Conservation (phyloP, 92 coral and sea anemone species). For the Zoanthus solanderi region DNA sequence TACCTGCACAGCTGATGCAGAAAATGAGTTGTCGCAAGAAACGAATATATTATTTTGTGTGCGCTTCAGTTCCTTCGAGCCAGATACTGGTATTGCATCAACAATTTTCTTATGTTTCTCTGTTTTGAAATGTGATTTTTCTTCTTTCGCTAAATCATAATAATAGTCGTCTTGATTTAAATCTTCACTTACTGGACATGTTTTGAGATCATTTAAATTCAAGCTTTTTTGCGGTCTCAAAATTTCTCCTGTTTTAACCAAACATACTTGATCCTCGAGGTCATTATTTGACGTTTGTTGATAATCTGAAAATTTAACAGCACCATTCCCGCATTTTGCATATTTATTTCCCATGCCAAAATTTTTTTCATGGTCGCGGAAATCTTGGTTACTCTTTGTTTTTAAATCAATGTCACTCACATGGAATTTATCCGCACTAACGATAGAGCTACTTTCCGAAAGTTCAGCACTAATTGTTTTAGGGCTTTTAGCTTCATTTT, state of each 20-base stretch:
- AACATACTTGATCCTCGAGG: conserved; percentile 2
- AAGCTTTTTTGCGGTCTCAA: neutral
- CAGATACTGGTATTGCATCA: neutral
- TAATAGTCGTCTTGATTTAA: neutral
- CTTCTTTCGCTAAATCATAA: neutral
- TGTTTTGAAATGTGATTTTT: neutral
- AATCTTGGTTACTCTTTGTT: neutral
- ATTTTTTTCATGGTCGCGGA: neutral
- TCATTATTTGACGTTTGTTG: conserved; percentile 2
- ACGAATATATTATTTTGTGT: neutral
- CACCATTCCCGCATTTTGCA: neutral
- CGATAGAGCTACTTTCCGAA: neutral
- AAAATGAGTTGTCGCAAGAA: conserved; percentile 12
- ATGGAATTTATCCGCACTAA: neutral
- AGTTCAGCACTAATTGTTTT: neutral
- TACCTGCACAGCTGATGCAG: neutral
- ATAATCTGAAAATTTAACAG: neutral
- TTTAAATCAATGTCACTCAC: neutral
- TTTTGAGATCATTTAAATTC: neutral
- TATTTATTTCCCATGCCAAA: neutral
- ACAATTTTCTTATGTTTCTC: neutral
- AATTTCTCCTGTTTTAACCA: neutral
- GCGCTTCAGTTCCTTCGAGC: neutral
- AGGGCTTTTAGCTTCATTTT: conserved; percentile 1
- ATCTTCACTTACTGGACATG: neutral